Evolutionary conservation across 2,888 invertebrate species (phyloP).

Genomic region (Junonia oenone): DNA sequence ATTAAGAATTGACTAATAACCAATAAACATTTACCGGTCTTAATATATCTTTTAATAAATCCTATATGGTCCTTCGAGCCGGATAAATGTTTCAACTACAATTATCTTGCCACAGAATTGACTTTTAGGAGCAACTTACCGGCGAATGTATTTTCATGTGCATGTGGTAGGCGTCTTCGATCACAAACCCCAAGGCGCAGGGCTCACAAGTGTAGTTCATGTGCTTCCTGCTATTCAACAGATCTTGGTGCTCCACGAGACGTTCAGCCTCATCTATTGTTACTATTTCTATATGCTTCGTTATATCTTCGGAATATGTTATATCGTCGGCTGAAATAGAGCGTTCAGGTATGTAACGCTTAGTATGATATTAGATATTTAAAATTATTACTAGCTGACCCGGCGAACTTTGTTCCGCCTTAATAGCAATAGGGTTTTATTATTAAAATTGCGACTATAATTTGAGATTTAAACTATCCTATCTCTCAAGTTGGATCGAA

Average conservation of each 20-base stretch:
- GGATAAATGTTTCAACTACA: no score
- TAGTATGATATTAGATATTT: no score
- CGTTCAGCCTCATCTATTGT: constrained; percentile 45
- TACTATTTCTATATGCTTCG: constrained; percentile 44
- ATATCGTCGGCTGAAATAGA: constrained; percentile 22
- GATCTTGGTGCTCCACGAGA: constrained; percentile 34
- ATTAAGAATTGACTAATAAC: no score
- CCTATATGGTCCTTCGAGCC: no score
- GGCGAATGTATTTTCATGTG: constrained; percentile 45
- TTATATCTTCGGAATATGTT: constrained; percentile 37
- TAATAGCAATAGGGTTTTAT: no score
- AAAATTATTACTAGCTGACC: no score
- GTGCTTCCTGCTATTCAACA: constrained; percentile 33
- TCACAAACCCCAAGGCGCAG: constrained; percentile 45
- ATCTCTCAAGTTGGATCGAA: no score
- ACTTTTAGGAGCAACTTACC: constrained; percentile 29
- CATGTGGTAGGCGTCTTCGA: constrained; percentile 39
- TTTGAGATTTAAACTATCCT: no score
- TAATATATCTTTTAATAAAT: no score
- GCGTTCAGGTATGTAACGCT: background rate
- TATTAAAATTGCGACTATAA: no score
- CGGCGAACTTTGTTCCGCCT: no score
- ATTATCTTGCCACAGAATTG: background rate
- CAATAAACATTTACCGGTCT: no score
- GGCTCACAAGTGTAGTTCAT: constrained; percentile 41